Base-by-base conservation (phyloP, 2,888 invertebrate species). In the Xestobium rufovillosum region DNA sequence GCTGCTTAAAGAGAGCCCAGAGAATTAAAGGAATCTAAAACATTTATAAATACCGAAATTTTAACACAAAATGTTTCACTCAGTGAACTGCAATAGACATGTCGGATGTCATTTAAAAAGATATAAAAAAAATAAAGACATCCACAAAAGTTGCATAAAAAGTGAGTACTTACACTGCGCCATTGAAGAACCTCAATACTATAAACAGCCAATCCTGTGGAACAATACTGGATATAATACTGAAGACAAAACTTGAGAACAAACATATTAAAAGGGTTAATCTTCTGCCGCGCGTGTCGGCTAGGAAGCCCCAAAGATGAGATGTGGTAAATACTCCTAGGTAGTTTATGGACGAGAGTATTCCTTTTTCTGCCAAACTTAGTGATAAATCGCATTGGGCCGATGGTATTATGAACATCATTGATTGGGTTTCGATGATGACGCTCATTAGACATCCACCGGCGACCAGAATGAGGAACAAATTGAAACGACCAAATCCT, bases 371-470 rank as follows among this genome's bases (percentile, higher is more conserved):
- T 9, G 67, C 59, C 34, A 77, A 56, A n/a, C 71, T 68, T n/a
- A 82, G 66, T 2, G 69, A 55, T 15, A 82, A 62, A 57, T 81
- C 81, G 47, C 81, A 82, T 60, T 79, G 78, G 4, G 81, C 75
- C 1, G 76, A 72, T 3, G 80, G 80, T 53, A 78, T 67, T 27
- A 81, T 71, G 52, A 79, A 75, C 36, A 80, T 75, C 43, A 80
- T 69, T 9, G 73, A 73, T 60, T 80, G 66, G 3, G 75, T 76
- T 64, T 80, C 80, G 59, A 78, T 73, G 58, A 80, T 80, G 43
- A 80, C 76, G 3, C 77, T 71, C 73, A 79, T 73, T 9, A 81
- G 67, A 42, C 77, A 73, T 1, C 75, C 53, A 0, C 81, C 82
- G 12, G 73, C 71, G 40, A 76, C 70, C 34, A 80, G 48, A 57